Conservation (phyloP, 2,888 invertebrate species). For the Margaritifera margaritifera region DNA sequence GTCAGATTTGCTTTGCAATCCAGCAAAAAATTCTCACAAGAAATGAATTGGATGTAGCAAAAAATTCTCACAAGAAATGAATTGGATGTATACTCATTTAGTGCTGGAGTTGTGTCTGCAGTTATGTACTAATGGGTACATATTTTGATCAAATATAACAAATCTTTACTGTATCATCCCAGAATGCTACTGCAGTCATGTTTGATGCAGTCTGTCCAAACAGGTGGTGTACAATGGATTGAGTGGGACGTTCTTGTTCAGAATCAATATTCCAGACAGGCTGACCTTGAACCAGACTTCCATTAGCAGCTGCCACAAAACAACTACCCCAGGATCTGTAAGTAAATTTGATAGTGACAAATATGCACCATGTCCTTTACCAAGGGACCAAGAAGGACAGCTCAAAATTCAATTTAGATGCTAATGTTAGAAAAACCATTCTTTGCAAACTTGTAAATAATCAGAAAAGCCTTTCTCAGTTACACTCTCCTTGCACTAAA, state of each 20-base stretch:
- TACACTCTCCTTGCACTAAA: no score
- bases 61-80: background rate
- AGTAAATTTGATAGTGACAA: background rate
- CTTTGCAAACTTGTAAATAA: no score
- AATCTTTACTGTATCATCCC: constrained; percentile 32
- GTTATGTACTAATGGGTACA: background rate
- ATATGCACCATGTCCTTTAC: no score
- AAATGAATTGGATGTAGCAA: background rate
- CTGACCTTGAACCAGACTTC: constrained; percentile 35
- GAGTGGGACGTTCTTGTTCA: constrained; percentile 5
- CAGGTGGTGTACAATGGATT: constrained; percentile 16
- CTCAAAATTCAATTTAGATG: no score
- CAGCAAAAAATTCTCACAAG: background rate
- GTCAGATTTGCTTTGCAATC: no score
- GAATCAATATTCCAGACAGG: constrained; percentile 29
- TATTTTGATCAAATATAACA: background rate
- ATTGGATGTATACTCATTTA: background rate
- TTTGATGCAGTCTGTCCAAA: constrained; percentile 29
- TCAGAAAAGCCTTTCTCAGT: no score
- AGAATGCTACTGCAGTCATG: constrained; percentile 37
- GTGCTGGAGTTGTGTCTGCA: background rate
- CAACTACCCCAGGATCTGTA: constrained; percentile 31
- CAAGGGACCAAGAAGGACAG: no score
- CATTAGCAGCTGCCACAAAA: constrained; percentile 36
- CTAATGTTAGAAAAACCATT: no score